Conservation (phyloP, 2,888 invertebrate genomes). For the Charanyca ferruginea region DNA sequence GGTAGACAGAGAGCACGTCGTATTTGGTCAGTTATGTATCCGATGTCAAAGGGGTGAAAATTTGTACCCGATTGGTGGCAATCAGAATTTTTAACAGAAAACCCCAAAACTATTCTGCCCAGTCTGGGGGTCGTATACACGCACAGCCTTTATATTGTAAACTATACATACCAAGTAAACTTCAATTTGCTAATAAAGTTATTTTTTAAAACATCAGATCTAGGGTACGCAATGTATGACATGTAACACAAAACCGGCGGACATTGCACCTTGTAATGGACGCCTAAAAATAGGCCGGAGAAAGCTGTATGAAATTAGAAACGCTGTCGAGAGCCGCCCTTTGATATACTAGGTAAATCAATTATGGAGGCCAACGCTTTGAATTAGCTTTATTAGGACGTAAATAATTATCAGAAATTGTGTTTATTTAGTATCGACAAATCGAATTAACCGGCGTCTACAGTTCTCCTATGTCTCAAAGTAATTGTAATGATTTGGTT, state of each 20-base stretch:
- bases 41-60: no score
- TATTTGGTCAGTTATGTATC: not conserved
- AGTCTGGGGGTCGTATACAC: no score
- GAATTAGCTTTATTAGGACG: slow-evolving; percentile 39
- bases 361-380: slow-evolving; percentile 31
- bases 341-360: slow-evolving; percentile 65
- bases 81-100: not conserved
- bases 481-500: no score
- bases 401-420: slow-evolving; percentile 22
- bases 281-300: slow-evolving; percentile 82
- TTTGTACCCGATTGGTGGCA: no score
- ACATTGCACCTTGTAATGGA: slow-evolving; percentile 74
- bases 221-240: slow-evolving; percentile 41
- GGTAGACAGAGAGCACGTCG: not conserved
- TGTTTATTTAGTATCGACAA: no score
- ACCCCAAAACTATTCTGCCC: not conserved
- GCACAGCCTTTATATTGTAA: no score
- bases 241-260: slow-evolving; percentile 56
- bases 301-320: slow-evolving; percentile 79
- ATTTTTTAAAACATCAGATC: slow-evolving; percentile 10
- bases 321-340: slow-evolving; percentile 68
- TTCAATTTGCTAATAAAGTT: not conserved
- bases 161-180: not conserved
- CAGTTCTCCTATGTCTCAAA: no score
- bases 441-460: no score